Evolutionary conservation across 2,888 invertebrate genomes (phyloP).

Genomic region (Bellardia bayeri): DNA sequence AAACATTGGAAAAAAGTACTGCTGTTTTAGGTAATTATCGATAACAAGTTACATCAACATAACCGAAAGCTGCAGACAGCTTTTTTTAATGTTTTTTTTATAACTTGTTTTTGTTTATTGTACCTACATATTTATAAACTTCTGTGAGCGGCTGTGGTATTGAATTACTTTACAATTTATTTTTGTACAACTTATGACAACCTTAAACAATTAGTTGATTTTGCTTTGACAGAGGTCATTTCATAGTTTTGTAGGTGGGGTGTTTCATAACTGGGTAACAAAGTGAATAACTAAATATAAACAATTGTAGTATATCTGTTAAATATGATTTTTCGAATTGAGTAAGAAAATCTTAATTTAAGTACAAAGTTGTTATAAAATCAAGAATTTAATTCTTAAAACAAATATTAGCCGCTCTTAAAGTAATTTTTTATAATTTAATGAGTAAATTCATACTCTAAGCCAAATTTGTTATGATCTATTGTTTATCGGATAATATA

Average conservation of each 20-base stretch:
- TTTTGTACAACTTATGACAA: not conserved
- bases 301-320: no score
- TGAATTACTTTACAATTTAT: slow-evolving; percentile 4
- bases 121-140: not conserved
- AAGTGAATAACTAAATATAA: no score
- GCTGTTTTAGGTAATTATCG: not conserved
- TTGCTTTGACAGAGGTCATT: slow-evolving; percentile 4
- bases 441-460: no score
- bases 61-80: not conserved
- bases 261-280: not conserved
- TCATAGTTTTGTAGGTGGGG: not conserved
- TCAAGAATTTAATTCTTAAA: no score
- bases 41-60: slow-evolving; percentile 5
- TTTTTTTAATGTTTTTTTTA: not conserved
- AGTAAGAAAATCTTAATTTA: no score
- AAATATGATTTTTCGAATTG: no score
- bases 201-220: not conserved
- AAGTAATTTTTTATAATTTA: no score
- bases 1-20: not conserved
- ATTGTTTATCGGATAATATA: no score
- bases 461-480: no score
- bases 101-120: not conserved
- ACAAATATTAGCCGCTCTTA: no score
- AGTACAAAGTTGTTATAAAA: no score
- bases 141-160: not conserved